Base-by-base conservation (phyloP, 2,113 vertebrate species). In the Nematolebias whitei region DNA sequence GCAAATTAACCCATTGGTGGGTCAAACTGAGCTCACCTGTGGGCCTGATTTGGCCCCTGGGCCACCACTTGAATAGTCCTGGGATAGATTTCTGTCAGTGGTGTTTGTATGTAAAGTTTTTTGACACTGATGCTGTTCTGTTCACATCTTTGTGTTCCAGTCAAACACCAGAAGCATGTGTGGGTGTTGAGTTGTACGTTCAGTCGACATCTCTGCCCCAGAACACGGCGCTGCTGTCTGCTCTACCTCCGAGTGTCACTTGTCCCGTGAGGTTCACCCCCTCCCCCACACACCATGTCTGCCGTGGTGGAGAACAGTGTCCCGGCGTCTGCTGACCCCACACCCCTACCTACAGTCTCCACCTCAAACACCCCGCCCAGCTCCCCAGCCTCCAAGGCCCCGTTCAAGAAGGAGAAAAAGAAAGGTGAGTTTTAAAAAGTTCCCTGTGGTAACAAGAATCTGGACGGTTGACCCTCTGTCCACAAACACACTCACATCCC, bases 391-490 rank as follows among this genome's bases (percentile, higher is more conserved):
- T 69, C 91, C 88, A 94, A 90, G 68, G 92, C 92, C 0, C 81
- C 91, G 0, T 94, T 94, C 78, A 97, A 94, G 77, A 96, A 94
- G 18, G 96, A 97, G 68, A 97, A 94, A 89, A 97, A 96, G 90
- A 97, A 93, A 91, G 93, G 91, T 95, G 49, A 50, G 60, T 0
- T 14, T 5, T 1, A 32, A 24, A 40, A 24, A 10, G n/a, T 35
- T 29, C 7, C 13, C 11, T 49, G 20, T 49, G 13, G 13, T 49
- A 22, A 11, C 3, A 29, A 7, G 26, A 29, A 29, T 3, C 7
- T 3, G 7, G 26, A 29, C 3, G 7, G 26, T 3, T 3, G 26
- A 29, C 26, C 26, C 32, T 35, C 32, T 8, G 1, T 35, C 9
- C 9, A 35, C 32, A 35, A 1, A 35, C 5, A 35, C 5, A 8